A percentile compares a stretch with the other conserved stretches of the same genome.
These are phyloP conservation scores for Saccopteryx bilineata DNA, from an alignment of 2,113 vertebrate species.

Conservation along the genomic window DNA sequence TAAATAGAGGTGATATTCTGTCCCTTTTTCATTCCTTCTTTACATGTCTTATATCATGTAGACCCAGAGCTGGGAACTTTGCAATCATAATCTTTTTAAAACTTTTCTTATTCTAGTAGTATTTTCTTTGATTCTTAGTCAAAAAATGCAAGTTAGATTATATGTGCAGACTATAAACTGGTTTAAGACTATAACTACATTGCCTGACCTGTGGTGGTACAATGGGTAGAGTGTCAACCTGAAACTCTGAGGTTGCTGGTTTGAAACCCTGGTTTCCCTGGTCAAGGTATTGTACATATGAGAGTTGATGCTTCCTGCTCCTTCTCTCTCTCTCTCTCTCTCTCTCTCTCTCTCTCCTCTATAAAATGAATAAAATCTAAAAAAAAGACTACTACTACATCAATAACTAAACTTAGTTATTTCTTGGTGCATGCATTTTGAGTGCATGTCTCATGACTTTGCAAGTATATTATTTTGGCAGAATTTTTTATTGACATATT, in stretches of 20 bases:
- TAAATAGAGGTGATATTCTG: not conserved
- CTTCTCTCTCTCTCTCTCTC: too few relatives aligned
- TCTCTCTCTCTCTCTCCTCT: too few relatives aligned
- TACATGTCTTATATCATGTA: not conserved
- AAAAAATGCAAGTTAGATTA: not conserved
- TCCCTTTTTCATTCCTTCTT: not conserved
- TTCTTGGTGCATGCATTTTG: not conserved
- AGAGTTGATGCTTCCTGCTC: too few relatives aligned
- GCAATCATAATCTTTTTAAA: not conserved
- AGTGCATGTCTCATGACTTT: not conserved
- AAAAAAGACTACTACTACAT: not conserved
- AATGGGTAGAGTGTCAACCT: too few relatives aligned
- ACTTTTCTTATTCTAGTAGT: not conserved
- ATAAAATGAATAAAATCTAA: too few relatives aligned
- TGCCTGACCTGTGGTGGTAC: too few relatives aligned
- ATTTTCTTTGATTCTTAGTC: not conserved
- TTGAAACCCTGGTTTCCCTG: too few relatives aligned
- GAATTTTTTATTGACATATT: not conserved
- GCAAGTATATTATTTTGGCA: not conserved
- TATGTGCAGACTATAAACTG: not conserved
- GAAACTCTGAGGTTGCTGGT: too few relatives aligned
- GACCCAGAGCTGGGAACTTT: not conserved
- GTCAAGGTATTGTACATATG: too few relatives aligned
- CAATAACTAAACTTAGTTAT: not conserved
- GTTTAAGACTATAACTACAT: not conserved